Evolutionary conservation across 2,888 invertebrate species (phyloP), one percentile per base, ranked within the genome.

Genomic region (Parelbella ahira): DNA sequence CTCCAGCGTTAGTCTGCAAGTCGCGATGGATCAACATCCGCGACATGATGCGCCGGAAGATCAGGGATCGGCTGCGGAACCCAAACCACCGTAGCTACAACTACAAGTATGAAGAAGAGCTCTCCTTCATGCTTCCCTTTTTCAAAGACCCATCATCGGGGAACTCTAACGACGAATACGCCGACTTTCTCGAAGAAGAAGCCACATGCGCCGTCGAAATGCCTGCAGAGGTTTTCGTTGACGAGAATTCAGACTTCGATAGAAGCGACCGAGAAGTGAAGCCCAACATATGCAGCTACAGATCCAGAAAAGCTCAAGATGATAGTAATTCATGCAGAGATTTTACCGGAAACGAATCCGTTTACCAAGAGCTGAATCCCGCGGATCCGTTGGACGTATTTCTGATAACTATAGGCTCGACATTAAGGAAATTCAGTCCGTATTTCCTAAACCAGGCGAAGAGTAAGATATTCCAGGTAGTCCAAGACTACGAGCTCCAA

Each of bases 401-500:
- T 24, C 52, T 86, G 0, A 58, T 82, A 13, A 78, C 78, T 0
- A 71, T 86, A 48, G 84, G 86, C 0, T 61, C 75, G 0, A 84
- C 84, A 0, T 37, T 86, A 1, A 64, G 71, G 44, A 83, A 74
- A 28, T 75, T 86, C 5, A 72, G 60, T 0, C 84, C 84, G 0
- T 80, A 79, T 43, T 80, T 78, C 12, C 37, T 84, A 51, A 86
- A 86, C 36, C 80, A 82, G 54, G 84, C 86, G 1, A 86, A 86
- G 51, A 80, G 73, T 46, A 83, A 83, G 50, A 83, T 86, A 33
- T 84, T 84, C 37, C 80, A 82, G 25, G 75, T 83, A n/a, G 84
- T 86, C 0, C 86, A 84, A 45, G 82, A 86, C 27, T 84, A 77
- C 49, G 86, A 86, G 51, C 45, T 86, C 41, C 63, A 83, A 48